These are phyloP conservation scores for Gymnorhina tibicen DNA, from an alignment of 2,113 vertebrate genomes.

Conservation along the genomic window DNA sequence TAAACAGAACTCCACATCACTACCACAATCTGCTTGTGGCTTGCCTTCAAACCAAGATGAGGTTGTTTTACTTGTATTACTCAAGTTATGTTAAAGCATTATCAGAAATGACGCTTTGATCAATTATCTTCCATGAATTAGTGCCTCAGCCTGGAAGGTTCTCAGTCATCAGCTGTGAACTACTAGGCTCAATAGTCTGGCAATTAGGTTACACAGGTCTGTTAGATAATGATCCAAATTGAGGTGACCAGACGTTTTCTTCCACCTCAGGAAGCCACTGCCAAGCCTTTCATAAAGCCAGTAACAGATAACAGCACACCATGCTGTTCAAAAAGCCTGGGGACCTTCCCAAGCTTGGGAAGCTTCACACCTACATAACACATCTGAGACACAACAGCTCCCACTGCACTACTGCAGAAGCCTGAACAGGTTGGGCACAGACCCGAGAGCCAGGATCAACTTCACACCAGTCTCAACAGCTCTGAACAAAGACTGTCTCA, in stretches of 20 bases:
- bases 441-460: neutral
- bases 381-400: neutral
- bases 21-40: constrained; percentile 27
- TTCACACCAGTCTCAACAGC: neutral
- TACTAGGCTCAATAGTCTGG: neutral
- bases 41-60: constrained; percentile 30
- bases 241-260: neutral
- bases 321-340: neutral
- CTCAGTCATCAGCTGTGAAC: constrained; percentile 1
- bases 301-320: neutral
- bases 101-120: constrained; percentile 36
- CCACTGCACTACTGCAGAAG: neutral
- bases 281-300: neutral
- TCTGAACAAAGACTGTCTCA: neutral
- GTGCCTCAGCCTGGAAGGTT: neutral
- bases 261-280: neutral
- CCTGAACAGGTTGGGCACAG: neutral
- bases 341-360: neutral
- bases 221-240: neutral
- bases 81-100: constrained; percentile 10
- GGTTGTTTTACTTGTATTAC: neutral
- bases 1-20: constrained; percentile 30
- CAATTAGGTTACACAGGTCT: constrained; percentile 8
- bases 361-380: neutral
- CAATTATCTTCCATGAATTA: constrained; percentile 42